phyloP scores from a whole-genome alignment of 1,140 invertebrate genomes.

The Dendroctonus ponderosae region DNA sequence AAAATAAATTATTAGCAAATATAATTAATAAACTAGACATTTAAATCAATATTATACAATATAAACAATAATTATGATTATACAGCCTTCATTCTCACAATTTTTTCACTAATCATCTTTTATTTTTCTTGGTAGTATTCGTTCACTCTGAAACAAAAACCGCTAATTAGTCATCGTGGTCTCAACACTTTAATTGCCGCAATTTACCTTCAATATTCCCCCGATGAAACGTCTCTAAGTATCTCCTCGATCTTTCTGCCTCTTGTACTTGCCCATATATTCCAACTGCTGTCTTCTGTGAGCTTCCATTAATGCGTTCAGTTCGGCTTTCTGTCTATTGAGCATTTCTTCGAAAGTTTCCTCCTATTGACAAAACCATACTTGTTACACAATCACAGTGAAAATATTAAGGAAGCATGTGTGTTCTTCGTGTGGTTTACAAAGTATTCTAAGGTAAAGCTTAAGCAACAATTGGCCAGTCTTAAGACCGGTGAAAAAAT shows the following conservation, averaged over 20 bases:
- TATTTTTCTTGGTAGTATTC: constrained; percentile 25
- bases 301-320: constrained; percentile 50
- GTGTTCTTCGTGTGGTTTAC: too few species aligned
- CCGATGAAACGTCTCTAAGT: constrained; percentile 39
- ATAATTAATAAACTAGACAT: constrained; percentile 39
- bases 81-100: constrained; percentile 48
- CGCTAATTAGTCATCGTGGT: background rate
- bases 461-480: too few species aligned
- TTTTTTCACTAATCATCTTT: constrained; percentile 36
- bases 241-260: constrained; percentile 33
- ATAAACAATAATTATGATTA: constrained; percentile 46
- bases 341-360: constrained; percentile 52
- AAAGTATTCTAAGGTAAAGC: too few species aligned
- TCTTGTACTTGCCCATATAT: constrained; percentile 47
- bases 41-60: constrained; percentile 45
- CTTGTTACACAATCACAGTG: too few species aligned
- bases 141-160: constrained; percentile 37
- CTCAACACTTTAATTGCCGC: constrained; percentile 4
- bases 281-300: constrained; percentile 50
- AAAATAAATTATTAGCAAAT: constrained; percentile 41
- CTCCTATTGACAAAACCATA: constrained; percentile 36
- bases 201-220: constrained; percentile 39
- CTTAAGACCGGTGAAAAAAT: too few species aligned
- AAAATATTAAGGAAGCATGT: too few species aligned
- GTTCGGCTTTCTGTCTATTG: constrained; percentile 50